These are phyloP conservation scores for Danio rerio DNA, from an alignment of 2,113 vertebrate genomes.

Conservation along the genomic window GRCz12tu NC_133193.1:9093001-9093500, in stretches of 20 bases:
- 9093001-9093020: not conserved
- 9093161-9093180: not conserved
- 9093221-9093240: conserved; percentile 20
- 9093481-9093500: not conserved
- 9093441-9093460: not conserved
- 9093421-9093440: not conserved
- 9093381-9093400: not conserved
- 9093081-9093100: not conserved
- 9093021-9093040: not conserved
- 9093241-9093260: conserved; percentile 5
- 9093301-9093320: not conserved
- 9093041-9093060: not conserved
- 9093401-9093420: conserved; percentile 8
- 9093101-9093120: conserved; percentile 5
- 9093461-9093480: not conserved
- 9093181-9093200: conserved; percentile 35
- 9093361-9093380: not conserved
- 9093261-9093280: conserved; percentile 12
- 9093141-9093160: not conserved
- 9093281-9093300: not conserved
- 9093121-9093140: conserved; percentile 20
- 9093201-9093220: conserved; percentile 35
- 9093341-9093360: not conserved
- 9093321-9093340: not conserved
- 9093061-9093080: not conserved